Conservation (phyloP, 1,140 invertebrate species). For the Zaprionus nigranus region DNA sequence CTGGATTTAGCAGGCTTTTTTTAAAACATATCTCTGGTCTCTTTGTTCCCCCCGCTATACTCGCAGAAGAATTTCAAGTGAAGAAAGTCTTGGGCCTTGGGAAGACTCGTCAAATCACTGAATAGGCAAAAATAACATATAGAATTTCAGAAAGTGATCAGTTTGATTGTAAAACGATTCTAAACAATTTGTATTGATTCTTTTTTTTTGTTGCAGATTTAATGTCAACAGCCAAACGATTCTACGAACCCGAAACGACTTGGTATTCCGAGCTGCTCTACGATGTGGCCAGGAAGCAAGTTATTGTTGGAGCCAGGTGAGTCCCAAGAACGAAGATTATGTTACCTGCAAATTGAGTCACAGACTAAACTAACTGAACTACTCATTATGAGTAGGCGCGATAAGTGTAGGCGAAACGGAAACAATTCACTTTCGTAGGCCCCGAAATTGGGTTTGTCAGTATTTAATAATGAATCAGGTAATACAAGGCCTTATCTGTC, state of each 20-base stretch:
- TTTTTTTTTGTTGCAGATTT: conserved; percentile 84
- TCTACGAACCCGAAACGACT: conserved; percentile 88
- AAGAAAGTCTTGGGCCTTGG: background rate
- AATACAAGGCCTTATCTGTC: conserved; percentile 31
- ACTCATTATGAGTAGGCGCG: conserved; percentile 48
- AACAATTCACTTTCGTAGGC: conserved; percentile 40
- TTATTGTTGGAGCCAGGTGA: conserved; percentile 92
- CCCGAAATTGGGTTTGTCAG: conserved; percentile 32
- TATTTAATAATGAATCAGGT: conserved; percentile 33
- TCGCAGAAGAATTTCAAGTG: background rate
- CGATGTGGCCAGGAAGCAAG: conserved; percentile 92
- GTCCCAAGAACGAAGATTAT: conserved; percentile 38
- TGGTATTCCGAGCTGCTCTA: conserved; percentile 92
- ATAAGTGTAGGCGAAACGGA: conserved; percentile 5
- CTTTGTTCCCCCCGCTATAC: background rate
- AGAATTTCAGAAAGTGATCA: background rate
- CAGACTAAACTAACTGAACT: background rate
- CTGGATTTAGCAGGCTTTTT: conserved; percentile 6
- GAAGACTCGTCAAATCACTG: background rate
- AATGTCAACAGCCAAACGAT: conserved; percentile 86
- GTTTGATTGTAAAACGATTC: background rate
- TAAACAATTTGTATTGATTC: conserved; percentile 1
- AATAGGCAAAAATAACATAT: background rate
- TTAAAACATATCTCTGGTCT: background rate
- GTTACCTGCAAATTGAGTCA: conserved; percentile 55